Evolutionary conservation across 2,797 vertebrate genomes (phyloP).

Genomic region (Sebastolobus alascanus): DNA sequence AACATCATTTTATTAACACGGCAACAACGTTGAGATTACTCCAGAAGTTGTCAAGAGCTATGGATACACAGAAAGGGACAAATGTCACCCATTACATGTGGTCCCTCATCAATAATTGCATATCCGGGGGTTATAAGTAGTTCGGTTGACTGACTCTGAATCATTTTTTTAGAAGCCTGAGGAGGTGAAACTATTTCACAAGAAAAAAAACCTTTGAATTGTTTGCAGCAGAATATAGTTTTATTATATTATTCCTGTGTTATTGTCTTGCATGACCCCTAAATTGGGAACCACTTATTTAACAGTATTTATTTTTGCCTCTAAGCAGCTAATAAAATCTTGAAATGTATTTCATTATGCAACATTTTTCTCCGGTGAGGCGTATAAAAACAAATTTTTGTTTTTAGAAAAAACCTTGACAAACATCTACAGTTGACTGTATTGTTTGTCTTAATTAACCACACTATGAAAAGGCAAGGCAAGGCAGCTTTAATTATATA

Average conservation of each 20-base stretch:
- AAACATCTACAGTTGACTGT: background rate
- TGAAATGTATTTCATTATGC: background rate
- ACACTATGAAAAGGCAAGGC: background rate
- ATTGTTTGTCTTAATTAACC: background rate
- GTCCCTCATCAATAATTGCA: background rate
- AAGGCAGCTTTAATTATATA: no score
- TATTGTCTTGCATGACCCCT: background rate
- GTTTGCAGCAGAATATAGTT: background rate
- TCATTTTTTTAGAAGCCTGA: background rate
- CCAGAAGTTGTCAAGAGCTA: background rate
- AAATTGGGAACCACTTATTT: no score
- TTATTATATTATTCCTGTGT: background rate
- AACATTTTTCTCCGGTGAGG: background rate
- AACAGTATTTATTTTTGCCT: background rate
- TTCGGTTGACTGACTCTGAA: background rate
- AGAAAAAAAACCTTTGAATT: background rate
- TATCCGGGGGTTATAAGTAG: background rate
- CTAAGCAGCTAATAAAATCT: background rate
- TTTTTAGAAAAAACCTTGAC: background rate
- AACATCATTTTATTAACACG: background rate
- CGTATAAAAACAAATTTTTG: background rate
- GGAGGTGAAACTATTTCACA: background rate
- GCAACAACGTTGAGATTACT: no score
- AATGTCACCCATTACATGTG: background rate
- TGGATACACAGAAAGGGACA: no score